Percentiles rank a stretch among this genome's conserved stretches.
Conservation (phyloP, 1,140 invertebrate genomes). For the Panulirus ornatus region DNA sequence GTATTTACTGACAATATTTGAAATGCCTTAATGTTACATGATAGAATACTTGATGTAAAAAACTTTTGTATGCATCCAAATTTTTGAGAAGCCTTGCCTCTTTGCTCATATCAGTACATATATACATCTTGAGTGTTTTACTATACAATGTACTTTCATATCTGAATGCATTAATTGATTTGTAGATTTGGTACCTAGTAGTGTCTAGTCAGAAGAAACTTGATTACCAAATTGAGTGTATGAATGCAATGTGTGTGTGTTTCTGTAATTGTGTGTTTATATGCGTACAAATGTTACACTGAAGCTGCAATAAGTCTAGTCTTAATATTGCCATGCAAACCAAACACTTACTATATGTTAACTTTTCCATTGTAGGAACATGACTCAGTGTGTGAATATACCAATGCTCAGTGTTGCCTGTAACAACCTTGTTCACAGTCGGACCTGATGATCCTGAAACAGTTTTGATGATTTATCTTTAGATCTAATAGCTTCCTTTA, state of each 20-base stretch:
- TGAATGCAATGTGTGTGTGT: slow-evolving; percentile 9
- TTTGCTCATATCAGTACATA: slow-evolving; percentile 72
- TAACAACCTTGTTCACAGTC: slow-evolving; percentile 2
- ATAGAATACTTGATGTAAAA: slow-evolving; percentile 51
- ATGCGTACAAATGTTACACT: slow-evolving; percentile 23
- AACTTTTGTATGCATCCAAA: slow-evolving; percentile 66
- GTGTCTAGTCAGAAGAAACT: slow-evolving; percentile 67
- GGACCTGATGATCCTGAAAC: slow-evolving; percentile 19
- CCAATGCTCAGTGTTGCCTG: slow-evolving; percentile 43
- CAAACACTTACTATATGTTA: slow-evolving; percentile 55
- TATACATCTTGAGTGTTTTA: slow-evolving; percentile 55
- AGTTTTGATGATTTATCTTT: background rate
- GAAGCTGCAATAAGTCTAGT: slow-evolving; percentile 72
- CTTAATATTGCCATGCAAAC: slow-evolving; percentile 48
- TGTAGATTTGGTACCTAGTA: slow-evolving; percentile 71
- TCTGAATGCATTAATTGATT: slow-evolving; percentile 61
- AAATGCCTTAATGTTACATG: slow-evolving; percentile 68
- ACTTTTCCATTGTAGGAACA: slow-evolving; percentile 24
- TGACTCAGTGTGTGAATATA: slow-evolving; percentile 14
- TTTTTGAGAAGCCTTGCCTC: slow-evolving; percentile 70
- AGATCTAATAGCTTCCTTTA: background rate
- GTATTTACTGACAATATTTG: slow-evolving; percentile 67
- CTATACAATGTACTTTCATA: slow-evolving; percentile 55
- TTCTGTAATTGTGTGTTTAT: slow-evolving; percentile 30
- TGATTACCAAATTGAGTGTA: slow-evolving; percentile 32